Conservation (phyloP, 2,113 vertebrate species). For the Tachuris rubrigastra region DNA sequence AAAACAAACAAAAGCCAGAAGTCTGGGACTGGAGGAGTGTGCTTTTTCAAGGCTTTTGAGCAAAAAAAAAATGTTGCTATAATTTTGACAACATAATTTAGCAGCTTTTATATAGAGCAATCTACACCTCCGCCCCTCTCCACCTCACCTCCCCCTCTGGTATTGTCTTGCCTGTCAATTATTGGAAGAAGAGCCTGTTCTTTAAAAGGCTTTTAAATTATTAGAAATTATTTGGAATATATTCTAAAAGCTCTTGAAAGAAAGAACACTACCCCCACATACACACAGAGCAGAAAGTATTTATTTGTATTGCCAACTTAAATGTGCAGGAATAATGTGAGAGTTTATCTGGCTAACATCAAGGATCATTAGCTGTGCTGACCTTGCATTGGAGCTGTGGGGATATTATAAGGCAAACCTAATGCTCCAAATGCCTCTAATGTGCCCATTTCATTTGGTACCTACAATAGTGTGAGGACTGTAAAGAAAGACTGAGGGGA, state of each 20-base stretch:
- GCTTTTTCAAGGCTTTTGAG: constrained; percentile 52
- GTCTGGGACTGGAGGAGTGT: constrained; percentile 45
- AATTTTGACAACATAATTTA: constrained; percentile 79
- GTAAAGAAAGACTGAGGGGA: background rate
- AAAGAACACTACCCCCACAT: constrained; percentile 52
- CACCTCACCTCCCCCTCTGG: constrained; percentile 62
- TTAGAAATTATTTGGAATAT: constrained; percentile 75
- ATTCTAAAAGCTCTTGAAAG: constrained; percentile 70
- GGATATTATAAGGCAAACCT: background rate
- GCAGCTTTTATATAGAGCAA: constrained; percentile 72
- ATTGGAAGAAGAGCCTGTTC: constrained; percentile 70
- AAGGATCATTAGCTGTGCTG: background rate
- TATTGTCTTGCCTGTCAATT: constrained; percentile 76
- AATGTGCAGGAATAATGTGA: background rate
- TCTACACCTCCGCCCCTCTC: constrained; percentile 72
- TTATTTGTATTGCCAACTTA: constrained; percentile 48
- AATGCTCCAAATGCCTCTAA: background rate
- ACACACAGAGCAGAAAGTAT: constrained; percentile 47
- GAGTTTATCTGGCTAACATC: background rate
- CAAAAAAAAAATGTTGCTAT: constrained; percentile 58
- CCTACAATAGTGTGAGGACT: background rate
- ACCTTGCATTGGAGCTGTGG: background rate
- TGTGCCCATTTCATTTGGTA: background rate
- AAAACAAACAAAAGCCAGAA: constrained; percentile 68
- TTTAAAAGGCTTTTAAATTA: constrained; percentile 75